A percentile compares a stretch with the other conserved stretches of the same genome.
phyloP scores from a whole-genome alignment of 2,797 vertebrate species.

The Oreortyx pictus region DNA sequence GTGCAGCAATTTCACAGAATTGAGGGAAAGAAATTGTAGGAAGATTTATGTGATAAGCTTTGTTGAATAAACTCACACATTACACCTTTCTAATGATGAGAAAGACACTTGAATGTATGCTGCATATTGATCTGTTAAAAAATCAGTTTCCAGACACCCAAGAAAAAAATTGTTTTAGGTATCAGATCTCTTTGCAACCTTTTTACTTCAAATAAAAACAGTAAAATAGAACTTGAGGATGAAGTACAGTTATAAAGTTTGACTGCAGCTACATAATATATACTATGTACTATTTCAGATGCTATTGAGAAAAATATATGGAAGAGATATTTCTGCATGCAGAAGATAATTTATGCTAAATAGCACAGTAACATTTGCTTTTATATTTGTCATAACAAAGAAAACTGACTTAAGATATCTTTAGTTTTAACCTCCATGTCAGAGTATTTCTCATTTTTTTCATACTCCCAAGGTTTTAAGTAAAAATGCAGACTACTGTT shows the following conservation, averaged over 20 bases:
- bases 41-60: background rate
- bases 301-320: background rate
- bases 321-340: background rate
- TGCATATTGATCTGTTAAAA: background rate
- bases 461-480: background rate
- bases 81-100: background rate
- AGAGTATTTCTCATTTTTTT: background rate
- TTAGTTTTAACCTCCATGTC: background rate
- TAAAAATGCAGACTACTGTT: background rate
- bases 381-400: background rate
- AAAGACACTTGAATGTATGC: background rate
- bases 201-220: background rate
- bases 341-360: background rate
- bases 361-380: background rate
- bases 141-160: background rate
- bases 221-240: background rate
- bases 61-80: background rate
- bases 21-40: background rate
- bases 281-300: background rate
- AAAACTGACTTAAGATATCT: background rate
- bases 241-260: background rate
- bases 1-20: background rate
- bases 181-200: background rate
- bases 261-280: background rate
- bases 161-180: background rate